Evolutionary conservation across 2,888 invertebrate genomes (phyloP), one percentile per base, ranked within the genome.

Genomic region (Gerosis bhagava): DNA sequence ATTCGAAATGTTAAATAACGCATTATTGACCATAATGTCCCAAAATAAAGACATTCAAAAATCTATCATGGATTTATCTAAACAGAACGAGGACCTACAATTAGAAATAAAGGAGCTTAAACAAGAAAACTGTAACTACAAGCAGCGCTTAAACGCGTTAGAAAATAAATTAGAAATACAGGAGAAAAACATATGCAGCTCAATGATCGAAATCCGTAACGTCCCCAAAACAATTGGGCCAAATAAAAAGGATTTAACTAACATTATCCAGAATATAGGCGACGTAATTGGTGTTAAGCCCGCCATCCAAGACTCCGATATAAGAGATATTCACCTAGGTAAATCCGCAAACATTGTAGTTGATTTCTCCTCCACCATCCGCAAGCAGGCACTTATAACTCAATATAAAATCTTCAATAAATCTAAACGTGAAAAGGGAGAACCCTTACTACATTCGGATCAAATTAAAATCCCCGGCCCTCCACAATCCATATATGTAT

Each of bases 241-340:
- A 44, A 49, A 51, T 22, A 56, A 53, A 40, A 15, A 28, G 5
- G 6, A 10, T 1, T 22, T 56, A 1, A 22, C 25, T 0, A 34
- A 28, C 1, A 40, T 53, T 5, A 19, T 56, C 1, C 11, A 50
- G 10, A 47, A 40, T 0, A 39, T 57, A 5, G 28, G 50, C 5
- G 5, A 8, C 6, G 42, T 36, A 0, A 8, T 60, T 3, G 44
- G 37, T 0, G 15, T 44, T 1, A 29, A 49, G 11, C 6, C 22
- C 0, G 37, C 53, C 1, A 15, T 57, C 0, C 25, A 31, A 16
- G 32, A 49, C 2, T 8, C 19, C 0, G 59, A 56, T 17, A 52
- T 60, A 3, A 42, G 46, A 12, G 45, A 53, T 16, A 40, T 59
- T 1, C 52, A 44, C 13, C 36, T 55, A 0, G 42, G 11, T 0